Base-by-base conservation (phyloP, 2,113 vertebrate species). In the Ranitomeya variabilis region DNA sequence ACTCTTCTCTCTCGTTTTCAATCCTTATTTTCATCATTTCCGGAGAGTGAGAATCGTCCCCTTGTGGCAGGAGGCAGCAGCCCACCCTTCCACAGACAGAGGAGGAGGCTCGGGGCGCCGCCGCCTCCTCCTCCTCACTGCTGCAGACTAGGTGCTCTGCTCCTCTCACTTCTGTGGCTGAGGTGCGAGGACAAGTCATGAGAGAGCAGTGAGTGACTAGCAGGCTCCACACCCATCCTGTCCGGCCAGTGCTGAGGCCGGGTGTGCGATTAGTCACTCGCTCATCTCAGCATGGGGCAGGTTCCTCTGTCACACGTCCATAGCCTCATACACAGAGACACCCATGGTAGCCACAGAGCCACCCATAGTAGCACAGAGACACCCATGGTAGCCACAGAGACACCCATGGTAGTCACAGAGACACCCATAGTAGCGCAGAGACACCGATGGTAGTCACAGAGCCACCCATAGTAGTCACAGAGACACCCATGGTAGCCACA, bases 1-100 rank as follows among this genome's bases (percentile, higher is more conserved):
- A 89, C 69, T 78, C 76, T 54, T 69, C 19, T 86, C 57, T 87
- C 91, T 89, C 92, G 90, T 18, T 92, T 91, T 91, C 93, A 89
- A 69, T 85, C 87, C 89, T 37, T 83, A 90, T 55, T 95, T 94
- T 92, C 96, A 96, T 97, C 96, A 96, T 93, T 95, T 98, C 97
- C 96, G 96, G 96, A 96, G 95, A 92, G 91, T 92, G 90, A 90
- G 31, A 83, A 93, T 89, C 90, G 90, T 90, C 91, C 94, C 91
- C 62, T 93, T 90, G 87, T 92, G 92, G 90, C 91, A 73, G 69
- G 69, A 73, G 23, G 13, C 69, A 26, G 91, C 86, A 85, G 86
- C 89, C 82, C 23, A 74, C 86, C 86, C 86, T 87, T 86, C 85
- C 80, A 87, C 90, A 91, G 89, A 71, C 60, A 86, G 23, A 86